phyloP scores from a whole-genome alignment of 1,140 invertebrate species.

The Drosophila biarmipes region DNA sequence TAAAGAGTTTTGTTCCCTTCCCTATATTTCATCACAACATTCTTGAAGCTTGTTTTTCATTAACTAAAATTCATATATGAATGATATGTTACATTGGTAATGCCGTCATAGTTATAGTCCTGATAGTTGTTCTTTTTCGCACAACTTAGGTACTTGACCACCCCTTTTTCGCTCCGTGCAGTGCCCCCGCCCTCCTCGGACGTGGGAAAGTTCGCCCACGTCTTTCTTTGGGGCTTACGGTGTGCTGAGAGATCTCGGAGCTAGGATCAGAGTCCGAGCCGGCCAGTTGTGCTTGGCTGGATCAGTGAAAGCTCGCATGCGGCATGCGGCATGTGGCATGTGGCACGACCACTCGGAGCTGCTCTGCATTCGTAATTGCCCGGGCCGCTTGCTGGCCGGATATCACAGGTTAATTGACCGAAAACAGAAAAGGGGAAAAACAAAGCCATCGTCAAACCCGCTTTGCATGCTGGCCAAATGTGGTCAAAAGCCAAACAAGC shows the following conservation, averaged over 20 bases:
- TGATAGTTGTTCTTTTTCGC: too few species aligned
- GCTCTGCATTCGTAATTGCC: slow-evolving; percentile 52
- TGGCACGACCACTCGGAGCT: slow-evolving; percentile 1
- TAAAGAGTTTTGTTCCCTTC: too few species aligned
- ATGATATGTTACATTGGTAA: too few species aligned
- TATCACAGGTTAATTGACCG: slow-evolving; percentile 54
- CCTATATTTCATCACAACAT: too few species aligned
- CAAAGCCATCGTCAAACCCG: slow-evolving; percentile 28
- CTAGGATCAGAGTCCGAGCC: slow-evolving; percentile 29
- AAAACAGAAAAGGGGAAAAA: slow-evolving; percentile 10
- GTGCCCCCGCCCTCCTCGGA: slow-evolving; percentile 23
- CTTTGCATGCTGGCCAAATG: slow-evolving; percentile 52
- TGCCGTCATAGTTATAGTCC: too few species aligned
- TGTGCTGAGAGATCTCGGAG: slow-evolving; percentile 23
- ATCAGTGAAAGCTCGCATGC: slow-evolving; percentile 52
- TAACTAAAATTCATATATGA: too few species aligned
- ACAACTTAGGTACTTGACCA: neutral
- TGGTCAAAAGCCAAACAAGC: slow-evolving; percentile 41
- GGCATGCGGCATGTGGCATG: slow-evolving; percentile 40
- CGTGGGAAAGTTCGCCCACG: slow-evolving; percentile 57
- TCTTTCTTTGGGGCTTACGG: slow-evolving; percentile 9
- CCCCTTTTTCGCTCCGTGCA: slow-evolving; percentile 3
- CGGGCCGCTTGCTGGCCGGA: slow-evolving; percentile 31
- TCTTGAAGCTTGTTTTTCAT: too few species aligned
- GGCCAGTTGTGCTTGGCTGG: slow-evolving; percentile 33